A percentile compares a stretch with the other conserved stretches of the same genome.
Conservation (phyloP, 2,797 vertebrate genomes). For the Odontamblyopus rebecca region DNA sequence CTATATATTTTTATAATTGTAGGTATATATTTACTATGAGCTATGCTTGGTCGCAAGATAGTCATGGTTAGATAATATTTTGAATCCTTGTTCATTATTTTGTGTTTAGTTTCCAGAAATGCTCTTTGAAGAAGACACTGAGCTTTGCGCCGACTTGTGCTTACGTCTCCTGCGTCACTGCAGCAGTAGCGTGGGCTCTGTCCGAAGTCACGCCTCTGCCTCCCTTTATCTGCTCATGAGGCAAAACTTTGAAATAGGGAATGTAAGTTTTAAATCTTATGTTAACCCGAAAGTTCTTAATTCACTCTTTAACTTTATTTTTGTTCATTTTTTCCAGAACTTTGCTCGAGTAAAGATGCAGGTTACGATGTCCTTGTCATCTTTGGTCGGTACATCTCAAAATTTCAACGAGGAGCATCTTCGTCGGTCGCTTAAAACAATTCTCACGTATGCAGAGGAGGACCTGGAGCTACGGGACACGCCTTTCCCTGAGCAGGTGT, state of each 20-base stretch:
- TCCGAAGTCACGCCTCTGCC: conserved; percentile 88
- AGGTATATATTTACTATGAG: no score
- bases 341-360: conserved; percentile 96
- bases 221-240: conserved; percentile 95
- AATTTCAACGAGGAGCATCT: conserved; percentile 91
- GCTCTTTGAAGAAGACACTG: conserved; percentile 92
- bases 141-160: conserved; percentile 90
- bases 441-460: conserved; percentile 89
- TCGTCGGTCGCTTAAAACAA: conserved; percentile 88
- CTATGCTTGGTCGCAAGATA: no score
- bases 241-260: conserved; percentile 93
- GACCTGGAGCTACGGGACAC: conserved; percentile 87
- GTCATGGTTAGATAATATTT: neutral
- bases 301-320: neutral
- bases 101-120: conserved; percentile 87
- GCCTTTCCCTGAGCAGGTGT: conserved; percentile 88
- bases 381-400: conserved; percentile 87
- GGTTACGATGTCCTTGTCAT: conserved; percentile 93
- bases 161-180: conserved; percentile 89
- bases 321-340: conserved; percentile 73
- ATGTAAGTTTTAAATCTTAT: conserved; percentile 70
- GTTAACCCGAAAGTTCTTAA: neutral
- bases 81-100: neutral
- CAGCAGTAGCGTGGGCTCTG: conserved; percentile 82
- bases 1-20: no score